These are phyloP conservation scores for Wiebesia pumilae DNA, from an alignment of 1,140 invertebrate genomes.

Conservation along the genomic window DNA sequence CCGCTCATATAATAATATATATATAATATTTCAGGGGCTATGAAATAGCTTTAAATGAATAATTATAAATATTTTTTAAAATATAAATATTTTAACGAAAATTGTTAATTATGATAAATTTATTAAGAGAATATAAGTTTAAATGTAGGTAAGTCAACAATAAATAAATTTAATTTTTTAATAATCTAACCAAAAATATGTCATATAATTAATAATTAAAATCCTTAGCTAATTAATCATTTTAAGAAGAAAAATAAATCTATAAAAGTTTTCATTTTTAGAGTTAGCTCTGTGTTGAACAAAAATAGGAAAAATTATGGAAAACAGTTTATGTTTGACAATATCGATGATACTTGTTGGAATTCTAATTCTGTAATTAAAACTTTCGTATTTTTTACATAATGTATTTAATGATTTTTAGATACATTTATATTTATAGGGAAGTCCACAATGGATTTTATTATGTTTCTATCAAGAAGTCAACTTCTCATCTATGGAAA, in stretches of 20 bases:
- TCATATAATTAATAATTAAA: background rate
- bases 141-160: conserved; percentile 60
- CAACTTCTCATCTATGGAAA: conserved; percentile 70
- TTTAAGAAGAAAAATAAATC: too few relatives aligned
- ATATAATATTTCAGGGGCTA: too few relatives aligned
- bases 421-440: conserved; percentile 69
- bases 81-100: too few relatives aligned
- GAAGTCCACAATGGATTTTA: conserved; percentile 78
- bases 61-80: too few relatives aligned
- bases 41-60: too few relatives aligned
- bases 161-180: background rate
- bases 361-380: conserved; percentile 79
- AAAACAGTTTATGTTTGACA: conserved; percentile 79
- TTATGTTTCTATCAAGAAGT: conserved; percentile 72
- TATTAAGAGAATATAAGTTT: conserved; percentile 58
- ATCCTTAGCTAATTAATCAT: background rate
- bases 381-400: background rate
- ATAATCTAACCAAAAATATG: background rate
- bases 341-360: conserved; percentile 80
- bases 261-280: conserved; percentile 64
- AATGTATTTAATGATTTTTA: conserved; percentile 13
- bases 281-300: conserved; percentile 81
- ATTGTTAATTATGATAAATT: conserved; percentile 54
- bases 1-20: too few relatives aligned
- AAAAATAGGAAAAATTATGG: conserved; percentile 79